Evolutionary conservation across 2,888 invertebrate species (phyloP), one percentile per base, ranked within the genome.

Genomic region (Sarcophaga rosellei): DNA sequence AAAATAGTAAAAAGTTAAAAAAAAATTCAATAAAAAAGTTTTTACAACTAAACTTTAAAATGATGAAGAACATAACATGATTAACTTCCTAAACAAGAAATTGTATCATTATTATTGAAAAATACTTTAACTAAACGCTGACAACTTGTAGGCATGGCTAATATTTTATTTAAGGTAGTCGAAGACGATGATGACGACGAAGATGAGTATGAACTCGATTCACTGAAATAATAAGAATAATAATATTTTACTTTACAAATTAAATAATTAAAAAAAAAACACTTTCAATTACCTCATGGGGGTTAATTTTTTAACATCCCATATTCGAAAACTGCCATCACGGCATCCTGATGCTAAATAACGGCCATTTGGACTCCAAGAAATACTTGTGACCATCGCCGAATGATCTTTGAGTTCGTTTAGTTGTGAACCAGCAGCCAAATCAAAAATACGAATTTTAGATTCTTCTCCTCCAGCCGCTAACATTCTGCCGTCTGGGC

Each of bases 401-500:
- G 94, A 92, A 89, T 95, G 95, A 77, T 95, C 95, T 88, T 94
- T 94, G 2, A 96, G 92, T 90, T 96, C 95, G 75, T 94, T 93
- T 2, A 95, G 88, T 85, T 95, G 93, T 76, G 94, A 94, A 0
- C 96, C 95, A 44, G 94, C 94, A 3, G 95, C 94, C 84, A 96
- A 91, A 91, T 96, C 96, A 94, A 96, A 96, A 70, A 96, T 94
- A 86, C 95, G 93, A 25, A 96, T 94, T 88, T 94, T 94, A 35
- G 94, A 93, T 90, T 96, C 96, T 88, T 96, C 96, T 65, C 95
- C 98, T 59, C 96, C 97, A 88, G 96, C 97, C 15, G 98, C 98
- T 78, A 99, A 94, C 92, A 96, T 95, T 90, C 96, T 95, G 66
- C 99, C 98, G 90, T 96, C 95, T 0, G 97, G 97, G 91, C 97